phyloP scores from a whole-genome alignment of 92 coral and sea anemone species.

The Galaxea fascicularis region DNA sequence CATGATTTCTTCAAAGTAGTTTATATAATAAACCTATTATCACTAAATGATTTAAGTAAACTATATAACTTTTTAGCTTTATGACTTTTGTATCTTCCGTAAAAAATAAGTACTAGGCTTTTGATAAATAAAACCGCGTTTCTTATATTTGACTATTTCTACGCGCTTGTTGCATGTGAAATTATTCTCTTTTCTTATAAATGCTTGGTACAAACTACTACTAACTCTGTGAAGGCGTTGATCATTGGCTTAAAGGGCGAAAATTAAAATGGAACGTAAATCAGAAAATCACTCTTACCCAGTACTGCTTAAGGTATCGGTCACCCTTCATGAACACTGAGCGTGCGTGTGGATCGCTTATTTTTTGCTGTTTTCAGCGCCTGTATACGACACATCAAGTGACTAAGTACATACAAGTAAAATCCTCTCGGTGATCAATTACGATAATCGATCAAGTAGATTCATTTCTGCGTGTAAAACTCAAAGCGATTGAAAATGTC shows the following conservation, averaged over 20 bases:
- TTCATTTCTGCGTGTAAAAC: too few relatives aligned
- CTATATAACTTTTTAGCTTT: neutral
- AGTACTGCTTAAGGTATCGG: neutral
- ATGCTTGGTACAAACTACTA: neutral
- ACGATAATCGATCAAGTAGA: too few relatives aligned
- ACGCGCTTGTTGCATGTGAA: neutral
- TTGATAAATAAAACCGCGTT: slow-evolving; percentile 18
- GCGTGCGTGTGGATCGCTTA: too few relatives aligned
- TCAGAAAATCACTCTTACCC: neutral
- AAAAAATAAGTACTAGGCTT: neutral
- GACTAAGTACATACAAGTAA: too few relatives aligned
- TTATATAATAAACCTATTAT: neutral
- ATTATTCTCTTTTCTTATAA: neutral
- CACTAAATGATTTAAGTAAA: neutral
- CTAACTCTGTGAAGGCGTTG: neutral
- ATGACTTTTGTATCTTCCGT: neutral
- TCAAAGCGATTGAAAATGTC: neutral
- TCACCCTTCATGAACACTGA: too few relatives aligned
- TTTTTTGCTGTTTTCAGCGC: too few relatives aligned
- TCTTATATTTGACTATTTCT: neutral
- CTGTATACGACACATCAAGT: too few relatives aligned
- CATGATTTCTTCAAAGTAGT: too few relatives aligned
- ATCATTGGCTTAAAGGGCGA: neutral
- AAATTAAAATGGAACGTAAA: neutral
- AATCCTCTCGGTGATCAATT: too few relatives aligned